Base-by-base conservation (phyloP, 2,888 invertebrate species). In the Seira sanloemensis region DNA sequence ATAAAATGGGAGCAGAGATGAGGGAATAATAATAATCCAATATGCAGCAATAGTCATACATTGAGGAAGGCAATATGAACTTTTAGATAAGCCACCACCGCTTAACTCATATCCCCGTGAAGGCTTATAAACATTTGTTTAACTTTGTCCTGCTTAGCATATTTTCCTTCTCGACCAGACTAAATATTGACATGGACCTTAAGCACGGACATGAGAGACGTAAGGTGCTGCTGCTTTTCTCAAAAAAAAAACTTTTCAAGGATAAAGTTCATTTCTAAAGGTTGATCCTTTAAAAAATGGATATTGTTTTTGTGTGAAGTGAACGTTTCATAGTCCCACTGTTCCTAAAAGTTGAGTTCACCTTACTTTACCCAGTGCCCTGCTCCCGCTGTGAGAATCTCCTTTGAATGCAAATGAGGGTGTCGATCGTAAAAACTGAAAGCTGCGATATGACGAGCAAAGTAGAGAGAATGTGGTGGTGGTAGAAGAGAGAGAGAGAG, bases 331-430 rank as follows among this genome's bases (percentile, higher is more conserved):
- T n/a, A n/a, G n/a, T n/a, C n/a, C n/a, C n/a, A n/a, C n/a, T n/a
- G n/a, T n/a, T n/a, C n/a, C n/a, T n/a, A n/a, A n/a, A n/a, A n/a
- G 58, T 58, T 58, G 58, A 58, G 58, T 58, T n/a, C 18, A 7
- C 12, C 18, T 58, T 58, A 24, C 62, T 1, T 72, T 26, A 65
- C 62, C 74, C 21, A 65, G 9, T 75, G 75, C 75, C 65, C 75
- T 66, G 26, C 65, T 75, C 66, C 75, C 54, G 72, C 72, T 72
- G 72, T 50, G 71, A 72, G 54, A 46, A 18, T 26, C 27, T 66
- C 65, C 66, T 75, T 66, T 75, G 75, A 75, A 75, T 75, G 75
- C 75, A 75, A 75, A 75, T 75, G 75, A 75, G 66, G 75, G 75
- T 66, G 75, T 75, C 66, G 75, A 75, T 75, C 75, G 66, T 75